Evolutionary conservation across 2,888 invertebrate genomes (phyloP), one percentile per base, ranked within the genome.

Genomic region (Megaustenia siamemsis): DNA sequence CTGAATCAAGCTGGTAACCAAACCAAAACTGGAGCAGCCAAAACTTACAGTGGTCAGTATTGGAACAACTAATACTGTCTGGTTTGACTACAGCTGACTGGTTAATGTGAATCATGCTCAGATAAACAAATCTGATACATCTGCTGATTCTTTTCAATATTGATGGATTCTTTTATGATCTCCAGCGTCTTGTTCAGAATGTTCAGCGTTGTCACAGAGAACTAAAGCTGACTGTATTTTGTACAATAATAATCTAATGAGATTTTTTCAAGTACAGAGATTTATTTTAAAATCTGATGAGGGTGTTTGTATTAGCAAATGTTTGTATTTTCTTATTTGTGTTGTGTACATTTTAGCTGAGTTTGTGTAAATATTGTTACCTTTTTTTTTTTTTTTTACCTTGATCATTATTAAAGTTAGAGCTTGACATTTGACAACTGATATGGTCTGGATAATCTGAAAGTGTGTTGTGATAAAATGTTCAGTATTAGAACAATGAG

Each of bases 1-100:
- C 87, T 90, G 66, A 90, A 90, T 82, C 92, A 90, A 83, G 83
- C 89, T n/a, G 88, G 89, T 56, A 87, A 87, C 49, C 91, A 90
- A 82, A 88, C 89, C 63, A 92, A 92, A 84, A 83, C 90, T 43
- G 90, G 88, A 32, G 88, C 87, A 40, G 88, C 89, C 60, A 90
- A 90, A 86, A 28, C 76, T 60, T 86, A 85, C 56, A 76, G 79
- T 49, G 76, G 45, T 21, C 83, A 77, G 18, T 83, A 80, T 83
- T 86, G 86, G 86, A 68, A 66, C 53, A 83, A 85, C 69, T 86
- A 75, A 80, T 69, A 32, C 24, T 5, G 49, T 0, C 15, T 10
- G n/a, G 28, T 28, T 24, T 4, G 18, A 5, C 24, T 28, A n/a
- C n/a, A n/a, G n/a, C n/a, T n/a, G n/a, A n/a, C n/a, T n/a, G n/a